These are phyloP conservation scores for Dreissena rostriformis DNA, from an alignment of 1,140 invertebrate genomes.

Conservation along the genomic window DNA sequence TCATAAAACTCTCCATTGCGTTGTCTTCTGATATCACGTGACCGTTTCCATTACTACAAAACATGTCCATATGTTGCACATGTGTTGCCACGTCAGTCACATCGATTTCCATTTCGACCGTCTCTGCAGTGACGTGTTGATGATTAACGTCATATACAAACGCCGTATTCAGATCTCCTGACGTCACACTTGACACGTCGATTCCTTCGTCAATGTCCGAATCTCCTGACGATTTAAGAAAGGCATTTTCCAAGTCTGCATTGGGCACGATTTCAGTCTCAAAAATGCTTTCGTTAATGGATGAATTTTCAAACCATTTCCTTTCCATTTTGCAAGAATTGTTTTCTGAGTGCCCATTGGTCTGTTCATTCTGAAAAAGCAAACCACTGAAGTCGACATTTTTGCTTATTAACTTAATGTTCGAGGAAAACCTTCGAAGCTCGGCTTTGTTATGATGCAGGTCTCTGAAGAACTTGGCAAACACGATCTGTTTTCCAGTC, in stretches of 20 bases:
- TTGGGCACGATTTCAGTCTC: background rate
- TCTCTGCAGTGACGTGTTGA: background rate
- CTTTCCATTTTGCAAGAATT: background rate
- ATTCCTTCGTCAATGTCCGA: constrained; percentile 40
- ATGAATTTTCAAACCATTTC: background rate
- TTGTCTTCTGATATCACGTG: background rate
- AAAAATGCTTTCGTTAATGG: no score
- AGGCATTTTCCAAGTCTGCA: constrained; percentile 8
- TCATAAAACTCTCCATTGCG: constrained; percentile 1
- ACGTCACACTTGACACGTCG: constrained; percentile 37
- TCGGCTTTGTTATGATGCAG: background rate
- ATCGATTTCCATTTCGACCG: background rate
- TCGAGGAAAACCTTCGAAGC: background rate
- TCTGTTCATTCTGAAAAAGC: background rate
- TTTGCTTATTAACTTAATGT: background rate
- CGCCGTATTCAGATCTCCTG: constrained; percentile 26
- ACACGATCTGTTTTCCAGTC: background rate
- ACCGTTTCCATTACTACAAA: background rate
- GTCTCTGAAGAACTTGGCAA: constrained; percentile 3
- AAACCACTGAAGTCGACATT: background rate
- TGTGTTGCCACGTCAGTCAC: background rate
- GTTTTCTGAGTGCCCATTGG: background rate
- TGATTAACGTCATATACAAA: constrained; percentile 9
- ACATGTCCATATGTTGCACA: background rate
- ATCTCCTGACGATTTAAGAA: constrained; percentile 17